A percentile compares a stretch with the other conserved stretches of the same genome.
Conservation (phyloP, 2,797 vertebrate species). For the Tauraco hartlaubi region DNA sequence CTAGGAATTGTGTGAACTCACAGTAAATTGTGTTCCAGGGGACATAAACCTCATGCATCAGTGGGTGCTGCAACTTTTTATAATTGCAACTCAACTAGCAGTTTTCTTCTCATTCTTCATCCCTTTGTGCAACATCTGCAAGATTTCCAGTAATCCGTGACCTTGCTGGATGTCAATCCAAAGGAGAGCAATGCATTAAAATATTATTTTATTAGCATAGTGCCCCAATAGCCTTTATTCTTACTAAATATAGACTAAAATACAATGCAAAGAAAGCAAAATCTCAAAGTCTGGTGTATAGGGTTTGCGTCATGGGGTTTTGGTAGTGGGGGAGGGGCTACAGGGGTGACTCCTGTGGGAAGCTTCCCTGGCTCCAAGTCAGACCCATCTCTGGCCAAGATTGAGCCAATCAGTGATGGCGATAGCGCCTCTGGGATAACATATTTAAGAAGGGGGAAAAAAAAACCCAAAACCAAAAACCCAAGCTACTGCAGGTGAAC, state of each 20-base stretch:
- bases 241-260: background rate
- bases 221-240: background rate
- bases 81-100: background rate
- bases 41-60: background rate
- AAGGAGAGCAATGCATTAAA: background rate
- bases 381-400: too few relatives aligned
- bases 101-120: slow-evolving; percentile 17
- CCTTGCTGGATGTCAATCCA: background rate
- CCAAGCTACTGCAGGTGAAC: too few relatives aligned
- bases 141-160: background rate
- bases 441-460: too few relatives aligned
- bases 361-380: too few relatives aligned
- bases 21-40: background rate
- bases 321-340: too few relatives aligned
- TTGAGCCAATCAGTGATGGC: too few relatives aligned
- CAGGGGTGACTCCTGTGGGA: too few relatives aligned
- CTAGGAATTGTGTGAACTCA: background rate
- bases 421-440: too few relatives aligned
- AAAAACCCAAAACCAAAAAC: too few relatives aligned
- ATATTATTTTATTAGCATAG: background rate
- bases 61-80: background rate
- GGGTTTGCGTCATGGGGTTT: too few relatives aligned
- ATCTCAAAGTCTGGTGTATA: background rate
- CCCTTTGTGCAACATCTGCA: background rate
- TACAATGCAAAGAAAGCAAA: background rate